Conservation (phyloP, 2,888 invertebrate genomes). For the Prosopocoilus inquinatus region DNA sequence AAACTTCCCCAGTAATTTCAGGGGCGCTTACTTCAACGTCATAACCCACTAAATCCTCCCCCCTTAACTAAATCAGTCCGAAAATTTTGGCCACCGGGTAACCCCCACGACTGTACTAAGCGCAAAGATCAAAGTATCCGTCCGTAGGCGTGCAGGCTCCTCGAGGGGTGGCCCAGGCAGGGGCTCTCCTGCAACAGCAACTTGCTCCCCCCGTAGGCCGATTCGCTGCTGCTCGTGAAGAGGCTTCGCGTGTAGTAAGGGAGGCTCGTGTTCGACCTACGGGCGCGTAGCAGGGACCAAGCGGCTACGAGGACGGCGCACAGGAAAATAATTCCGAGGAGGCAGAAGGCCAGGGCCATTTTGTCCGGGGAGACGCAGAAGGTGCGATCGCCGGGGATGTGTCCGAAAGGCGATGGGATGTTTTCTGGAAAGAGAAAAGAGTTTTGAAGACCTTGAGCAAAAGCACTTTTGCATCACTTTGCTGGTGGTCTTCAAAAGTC, state of each 20-base stretch:
- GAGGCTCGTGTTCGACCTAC: constrained; percentile 55
- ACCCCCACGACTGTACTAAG: too few species aligned
- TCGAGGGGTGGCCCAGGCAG: constrained; percentile 53
- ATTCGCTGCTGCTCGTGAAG: constrained; percentile 61
- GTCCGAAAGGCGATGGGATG: constrained; percentile 34
- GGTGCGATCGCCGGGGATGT: constrained; percentile 59
- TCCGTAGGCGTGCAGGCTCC: constrained; percentile 25
- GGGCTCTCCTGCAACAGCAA: constrained; percentile 62
- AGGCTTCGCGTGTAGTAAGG: constrained; percentile 63
- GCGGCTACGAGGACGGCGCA: constrained; percentile 70
- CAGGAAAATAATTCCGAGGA: constrained; percentile 69
- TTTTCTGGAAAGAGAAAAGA: constrained; percentile 7
- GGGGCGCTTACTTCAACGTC: not conserved
- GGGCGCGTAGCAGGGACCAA: constrained; percentile 63
- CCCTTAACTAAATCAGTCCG: too few species aligned
- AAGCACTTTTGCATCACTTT: too few species aligned
- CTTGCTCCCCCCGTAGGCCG: constrained; percentile 61
- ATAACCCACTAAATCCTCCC: not conserved
- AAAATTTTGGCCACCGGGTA: too few species aligned
- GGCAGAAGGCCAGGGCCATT: constrained; percentile 72
- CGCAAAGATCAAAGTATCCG: constrained; percentile 24
- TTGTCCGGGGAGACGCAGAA: constrained; percentile 75
- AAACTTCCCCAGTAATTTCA: too few species aligned
- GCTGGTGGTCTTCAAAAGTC: too few species aligned
- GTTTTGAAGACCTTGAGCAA: too few species aligned